These are phyloP conservation scores for Holcopasites calliopsidis DNA, from an alignment of 1,140 invertebrate genomes.

Conservation along the genomic window DNA sequence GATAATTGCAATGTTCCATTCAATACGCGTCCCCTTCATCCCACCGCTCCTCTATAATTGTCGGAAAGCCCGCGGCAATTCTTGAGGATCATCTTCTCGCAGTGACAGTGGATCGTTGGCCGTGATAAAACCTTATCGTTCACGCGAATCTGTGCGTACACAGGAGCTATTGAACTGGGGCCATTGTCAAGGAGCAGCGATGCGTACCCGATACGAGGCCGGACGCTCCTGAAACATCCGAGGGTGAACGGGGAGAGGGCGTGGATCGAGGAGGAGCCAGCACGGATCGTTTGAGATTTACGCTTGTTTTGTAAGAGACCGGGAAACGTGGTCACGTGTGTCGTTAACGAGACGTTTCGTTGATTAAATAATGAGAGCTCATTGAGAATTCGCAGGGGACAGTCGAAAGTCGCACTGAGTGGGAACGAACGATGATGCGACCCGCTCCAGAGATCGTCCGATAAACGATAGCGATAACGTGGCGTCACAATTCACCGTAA, in stretches of 20 bases:
- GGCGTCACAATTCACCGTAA: neutral
- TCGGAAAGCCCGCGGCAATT: neutral
- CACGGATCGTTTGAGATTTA: constrained; percentile 11
- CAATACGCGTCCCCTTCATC: too few relatives aligned
- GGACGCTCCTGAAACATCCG: constrained; percentile 44
- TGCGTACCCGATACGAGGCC: constrained; percentile 57
- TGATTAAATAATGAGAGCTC: constrained; percentile 37
- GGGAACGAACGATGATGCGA: neutral
- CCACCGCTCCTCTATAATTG: too few relatives aligned
- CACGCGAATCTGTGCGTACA: constrained; percentile 31
- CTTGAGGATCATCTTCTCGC: neutral
- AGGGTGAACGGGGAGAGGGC: constrained; percentile 34
- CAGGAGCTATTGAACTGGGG: constrained; percentile 50
- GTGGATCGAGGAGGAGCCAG: constrained; percentile 18
- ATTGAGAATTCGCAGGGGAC: constrained; percentile 17
- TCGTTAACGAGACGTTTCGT: constrained; percentile 46
- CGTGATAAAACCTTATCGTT: constrained; percentile 17
- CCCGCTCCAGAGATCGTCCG: neutral
- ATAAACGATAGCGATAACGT: constrained; percentile 15
- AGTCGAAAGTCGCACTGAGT: constrained; percentile 21
- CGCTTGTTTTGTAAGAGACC: constrained; percentile 23
- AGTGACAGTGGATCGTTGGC: constrained; percentile 7
- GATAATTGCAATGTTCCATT: too few relatives aligned
- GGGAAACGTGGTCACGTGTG: constrained; percentile 41
- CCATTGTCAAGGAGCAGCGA: constrained; percentile 65